Evolutionary conservation across 2,888 invertebrate species (phyloP).

Genomic region (Eupsilia transversa): DNA sequence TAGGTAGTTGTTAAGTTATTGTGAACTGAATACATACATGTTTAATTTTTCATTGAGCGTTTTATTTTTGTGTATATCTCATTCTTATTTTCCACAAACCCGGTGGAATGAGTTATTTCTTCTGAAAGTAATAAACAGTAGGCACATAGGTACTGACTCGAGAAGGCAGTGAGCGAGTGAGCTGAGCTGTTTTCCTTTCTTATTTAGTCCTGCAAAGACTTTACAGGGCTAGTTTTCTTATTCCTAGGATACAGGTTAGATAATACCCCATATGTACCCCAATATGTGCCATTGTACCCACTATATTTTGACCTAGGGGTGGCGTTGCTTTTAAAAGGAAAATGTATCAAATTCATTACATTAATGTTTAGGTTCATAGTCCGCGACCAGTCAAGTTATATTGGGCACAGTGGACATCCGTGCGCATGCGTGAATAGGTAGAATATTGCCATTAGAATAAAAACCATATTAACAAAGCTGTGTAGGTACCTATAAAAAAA

Average conservation of each 20-base stretch:
- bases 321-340: neutral
- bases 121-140: neutral
- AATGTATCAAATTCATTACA: neutral
- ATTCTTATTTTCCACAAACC: neutral
- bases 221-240: neutral
- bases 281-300: neutral
- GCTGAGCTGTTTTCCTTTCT: neutral
- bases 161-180: neutral
- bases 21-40: neutral
- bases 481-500: too few relatives aligned
- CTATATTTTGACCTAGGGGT: neutral
- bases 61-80: conserved; percentile 17
- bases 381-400: neutral
- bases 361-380: neutral
- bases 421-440: conserved; percentile 28
- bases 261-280: neutral
- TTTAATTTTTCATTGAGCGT: neutral
- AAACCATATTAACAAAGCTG: neutral
- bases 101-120: neutral
- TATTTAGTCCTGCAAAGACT: neutral
- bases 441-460: conserved; percentile 19
- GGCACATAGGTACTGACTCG: neutral
- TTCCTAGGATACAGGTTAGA: neutral
- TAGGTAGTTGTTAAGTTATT: neutral
- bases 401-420: neutral